Evolutionary conservation across 2,113 vertebrate species (phyloP).

Genomic region (Poecile atricapillus): DNA sequence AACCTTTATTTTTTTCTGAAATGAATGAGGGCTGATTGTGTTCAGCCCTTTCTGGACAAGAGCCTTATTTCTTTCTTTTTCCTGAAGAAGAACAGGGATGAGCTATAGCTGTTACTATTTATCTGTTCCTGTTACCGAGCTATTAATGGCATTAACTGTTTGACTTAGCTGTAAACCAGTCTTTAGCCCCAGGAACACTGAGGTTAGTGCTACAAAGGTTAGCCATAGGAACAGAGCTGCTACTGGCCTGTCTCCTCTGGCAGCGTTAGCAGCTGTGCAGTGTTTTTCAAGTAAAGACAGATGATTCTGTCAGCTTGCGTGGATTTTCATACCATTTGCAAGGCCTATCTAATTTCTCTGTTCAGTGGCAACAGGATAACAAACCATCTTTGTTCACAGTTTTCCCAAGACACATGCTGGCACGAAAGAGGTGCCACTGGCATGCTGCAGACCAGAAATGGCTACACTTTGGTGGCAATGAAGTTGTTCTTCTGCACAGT

Average conservation of each 20-base stretch:
- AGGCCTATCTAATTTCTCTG: neutral
- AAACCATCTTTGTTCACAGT: constrained; percentile 22
- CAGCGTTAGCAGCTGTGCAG: neutral
- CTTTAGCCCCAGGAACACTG: neutral
- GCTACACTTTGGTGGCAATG: neutral
- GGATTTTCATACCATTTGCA: neutral
- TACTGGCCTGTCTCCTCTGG: neutral
- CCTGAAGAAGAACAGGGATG: neutral
- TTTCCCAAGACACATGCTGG: constrained; percentile 10
- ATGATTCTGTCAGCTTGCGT: neutral
- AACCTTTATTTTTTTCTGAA: neutral
- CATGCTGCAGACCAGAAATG: neutral
- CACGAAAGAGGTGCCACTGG: neutral
- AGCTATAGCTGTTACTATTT: neutral
- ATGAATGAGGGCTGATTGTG: neutral
- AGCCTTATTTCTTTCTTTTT: neutral
- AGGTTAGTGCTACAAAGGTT: neutral
- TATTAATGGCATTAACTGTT: neutral
- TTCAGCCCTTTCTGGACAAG: neutral
- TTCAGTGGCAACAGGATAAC: constrained; percentile 4
- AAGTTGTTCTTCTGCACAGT: constrained; percentile 3
- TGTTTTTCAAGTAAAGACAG: neutral
- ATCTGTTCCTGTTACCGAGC: neutral
- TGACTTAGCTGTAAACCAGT: neutral
- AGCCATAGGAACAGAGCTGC: neutral